phyloP scores from a whole-genome alignment of 2,888 invertebrate genomes.

The Platycheirus rosarum region DNA sequence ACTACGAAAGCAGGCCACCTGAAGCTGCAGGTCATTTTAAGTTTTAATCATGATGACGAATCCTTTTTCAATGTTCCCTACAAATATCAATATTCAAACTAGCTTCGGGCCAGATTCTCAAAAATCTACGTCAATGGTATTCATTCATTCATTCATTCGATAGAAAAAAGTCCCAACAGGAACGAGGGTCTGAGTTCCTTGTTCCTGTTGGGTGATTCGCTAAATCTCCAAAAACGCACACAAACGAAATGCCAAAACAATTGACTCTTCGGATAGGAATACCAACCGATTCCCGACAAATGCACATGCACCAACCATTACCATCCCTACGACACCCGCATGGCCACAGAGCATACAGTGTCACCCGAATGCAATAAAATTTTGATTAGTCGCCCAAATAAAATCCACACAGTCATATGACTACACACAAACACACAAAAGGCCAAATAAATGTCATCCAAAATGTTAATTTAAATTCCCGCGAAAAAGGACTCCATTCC shows the following conservation, averaged over 20 bases:
- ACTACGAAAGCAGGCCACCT: too few relatives aligned
- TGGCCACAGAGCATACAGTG: conserved; percentile 1
- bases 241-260: conserved; percentile 56
- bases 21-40: too few relatives aligned
- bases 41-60: too few relatives aligned
- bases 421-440: conserved; percentile 1
- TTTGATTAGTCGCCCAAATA: conserved; percentile 64
- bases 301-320: not conserved
- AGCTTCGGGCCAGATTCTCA: conserved; percentile 7
- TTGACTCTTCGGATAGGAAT: conserved; percentile 7
- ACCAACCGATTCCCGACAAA: conserved; percentile 25
- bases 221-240: conserved; percentile 23
- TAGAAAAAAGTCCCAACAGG: too few relatives aligned
- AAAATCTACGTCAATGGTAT: conserved; percentile 31
- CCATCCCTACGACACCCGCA: not conserved
- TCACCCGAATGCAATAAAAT: conserved; percentile 30
- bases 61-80: too few relatives aligned
- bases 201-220: too few relatives aligned
- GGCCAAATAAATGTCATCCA: conserved; percentile 27
- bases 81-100: too few relatives aligned
- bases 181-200: too few relatives aligned
- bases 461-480: conserved; percentile 70
- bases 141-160: conserved; percentile 47
- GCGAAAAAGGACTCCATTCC: conserved; percentile 42
- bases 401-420: conserved; percentile 29